These are phyloP conservation scores for Actinemys pallida DNA, from an alignment of 2,113 vertebrate species.

Conservation along the genomic window DNA sequence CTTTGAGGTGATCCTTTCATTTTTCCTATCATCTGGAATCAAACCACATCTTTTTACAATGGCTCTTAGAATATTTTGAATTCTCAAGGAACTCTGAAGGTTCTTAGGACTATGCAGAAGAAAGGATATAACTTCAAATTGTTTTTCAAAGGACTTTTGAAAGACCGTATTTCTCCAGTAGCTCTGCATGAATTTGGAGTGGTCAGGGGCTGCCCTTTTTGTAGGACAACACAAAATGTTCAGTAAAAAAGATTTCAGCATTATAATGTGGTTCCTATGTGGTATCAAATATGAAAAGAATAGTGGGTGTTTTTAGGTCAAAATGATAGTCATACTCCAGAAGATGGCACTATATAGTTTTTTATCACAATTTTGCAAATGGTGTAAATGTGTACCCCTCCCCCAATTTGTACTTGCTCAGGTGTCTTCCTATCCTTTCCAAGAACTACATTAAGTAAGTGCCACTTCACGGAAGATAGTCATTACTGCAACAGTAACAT, in stretches of 20 bases:
- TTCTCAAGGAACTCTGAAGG: background rate
- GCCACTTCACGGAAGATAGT: background rate
- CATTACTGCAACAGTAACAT: background rate
- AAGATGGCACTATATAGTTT: constrained; percentile 43
- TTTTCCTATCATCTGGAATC: background rate
- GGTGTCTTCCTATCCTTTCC: background rate
- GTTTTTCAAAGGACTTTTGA: background rate
- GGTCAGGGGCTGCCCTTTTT: background rate
- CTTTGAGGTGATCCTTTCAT: background rate
- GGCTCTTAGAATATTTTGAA: background rate
- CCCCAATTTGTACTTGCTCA: background rate
- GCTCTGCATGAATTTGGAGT: background rate
- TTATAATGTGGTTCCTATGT: background rate
- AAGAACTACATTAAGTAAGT: background rate
- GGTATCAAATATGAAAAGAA: background rate
- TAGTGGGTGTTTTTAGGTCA: background rate
- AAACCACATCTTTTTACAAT: background rate
- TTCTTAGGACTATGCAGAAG: background rate
- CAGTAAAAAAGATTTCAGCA: background rate
- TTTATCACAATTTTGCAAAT: constrained; percentile 5
- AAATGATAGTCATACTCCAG: background rate
- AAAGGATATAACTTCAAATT: background rate
- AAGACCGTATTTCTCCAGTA: background rate
- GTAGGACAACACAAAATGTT: background rate
- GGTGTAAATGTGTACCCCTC: background rate